A percentile compares a stretch with the other conserved stretches of the same genome.
These are phyloP conservation scores for Microcebus lehilahytsara DNA, from an alignment of 2,113 vertebrate species.

Conservation along the genomic window DNA sequence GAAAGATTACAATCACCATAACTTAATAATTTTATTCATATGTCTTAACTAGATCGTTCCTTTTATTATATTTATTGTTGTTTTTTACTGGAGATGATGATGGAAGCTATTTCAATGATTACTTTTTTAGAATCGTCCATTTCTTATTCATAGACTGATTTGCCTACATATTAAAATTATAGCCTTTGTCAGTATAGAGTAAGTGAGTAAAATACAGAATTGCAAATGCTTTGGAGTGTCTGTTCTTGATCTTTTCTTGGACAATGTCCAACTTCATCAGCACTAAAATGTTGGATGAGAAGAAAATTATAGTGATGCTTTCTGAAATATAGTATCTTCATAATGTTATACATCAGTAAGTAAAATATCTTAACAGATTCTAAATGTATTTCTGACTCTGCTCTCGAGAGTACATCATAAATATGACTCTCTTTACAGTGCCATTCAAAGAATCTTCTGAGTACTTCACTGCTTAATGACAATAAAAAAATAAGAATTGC, in stretches of 20 bases:
- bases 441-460: neutral
- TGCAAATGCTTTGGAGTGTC: neutral
- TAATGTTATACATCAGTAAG: neutral
- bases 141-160: slow-evolving; percentile 44
- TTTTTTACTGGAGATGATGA: neutral
- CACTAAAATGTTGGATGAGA: slow-evolving; percentile 11
- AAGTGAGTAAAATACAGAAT: slow-evolving; percentile 45
- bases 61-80: neutral
- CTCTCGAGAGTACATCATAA: neutral
- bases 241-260: slow-evolving; percentile 28
- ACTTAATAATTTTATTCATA: neutral
- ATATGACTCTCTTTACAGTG: neutral
- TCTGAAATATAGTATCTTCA: slow-evolving; percentile 15
- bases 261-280: neutral
- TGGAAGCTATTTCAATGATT: neutral
- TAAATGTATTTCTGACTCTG: neutral
- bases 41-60: neutral
- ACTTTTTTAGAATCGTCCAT: slow-evolving; percentile 45
- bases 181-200: neutral
- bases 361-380: neutral
- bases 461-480: neutral
- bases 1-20: neutral
- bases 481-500: neutral
- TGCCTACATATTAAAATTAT: slow-evolving; percentile 52
- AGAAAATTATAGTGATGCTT: slow-evolving; percentile 36